Evolutionary conservation across 2,888 invertebrate species (phyloP).

Genomic region (Caenorhabditis angaria): DNA sequence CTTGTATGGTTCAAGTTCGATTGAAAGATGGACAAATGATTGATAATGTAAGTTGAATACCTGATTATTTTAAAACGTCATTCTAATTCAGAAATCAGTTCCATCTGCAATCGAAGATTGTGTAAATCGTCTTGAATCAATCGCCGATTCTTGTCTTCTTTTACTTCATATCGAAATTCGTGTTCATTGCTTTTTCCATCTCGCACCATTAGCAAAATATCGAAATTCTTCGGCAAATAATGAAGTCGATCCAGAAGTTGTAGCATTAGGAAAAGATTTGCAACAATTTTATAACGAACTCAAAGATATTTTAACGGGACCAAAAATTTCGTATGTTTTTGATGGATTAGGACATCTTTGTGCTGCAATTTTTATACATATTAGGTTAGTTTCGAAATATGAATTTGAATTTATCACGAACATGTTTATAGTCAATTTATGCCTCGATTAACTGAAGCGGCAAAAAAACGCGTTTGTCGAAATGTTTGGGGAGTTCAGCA

Average conservation of each 20-base stretch:
- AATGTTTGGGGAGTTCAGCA: conserved; percentile 87
- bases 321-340: conserved; percentile 80
- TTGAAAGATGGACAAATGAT: conserved; percentile 54
- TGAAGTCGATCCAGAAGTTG: conserved; percentile 75
- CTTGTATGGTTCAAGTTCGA: conserved; percentile 54
- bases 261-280: conserved; percentile 83
- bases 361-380: conserved; percentile 82
- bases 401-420: background rate
- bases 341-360: conserved; percentile 82
- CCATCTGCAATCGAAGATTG: conserved; percentile 62
- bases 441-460: conserved; percentile 83
- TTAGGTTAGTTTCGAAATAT: conserved; percentile 50
- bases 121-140: conserved; percentile 77
- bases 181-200: conserved; percentile 93
- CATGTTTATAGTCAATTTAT: conserved; percentile 80
- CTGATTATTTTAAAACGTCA: background rate
- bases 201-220: conserved; percentile 78
- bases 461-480: conserved; percentile 82
- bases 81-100: conserved; percentile 51
- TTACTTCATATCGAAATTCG: conserved; percentile 89
- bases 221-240: conserved; percentile 60
- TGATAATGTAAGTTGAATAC: conserved; percentile 44
- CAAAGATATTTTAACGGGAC: conserved; percentile 81
- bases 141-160: conserved; percentile 88
- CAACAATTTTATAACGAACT: conserved; percentile 80